phyloP scores from a whole-genome alignment of 2,113 vertebrate species.

The Proterorhinus semilunaris region DNA sequence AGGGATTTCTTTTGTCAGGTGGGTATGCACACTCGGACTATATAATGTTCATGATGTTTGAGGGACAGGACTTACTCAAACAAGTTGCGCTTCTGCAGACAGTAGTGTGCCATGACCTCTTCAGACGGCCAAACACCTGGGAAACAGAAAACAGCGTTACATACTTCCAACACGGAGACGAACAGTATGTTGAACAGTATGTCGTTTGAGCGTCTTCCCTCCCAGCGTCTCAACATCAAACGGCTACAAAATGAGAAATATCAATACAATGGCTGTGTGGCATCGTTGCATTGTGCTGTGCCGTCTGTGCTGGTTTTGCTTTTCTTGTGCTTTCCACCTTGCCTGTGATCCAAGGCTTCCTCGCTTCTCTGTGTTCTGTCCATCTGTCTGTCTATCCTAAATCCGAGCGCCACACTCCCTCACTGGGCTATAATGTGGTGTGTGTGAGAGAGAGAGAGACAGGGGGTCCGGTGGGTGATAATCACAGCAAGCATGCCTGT shows the following conservation, averaged over 20 bases:
- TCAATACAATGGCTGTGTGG: slow-evolving; percentile 38
- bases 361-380: slow-evolving; percentile 44
- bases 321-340: slow-evolving; percentile 64
- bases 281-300: slow-evolving; percentile 55
- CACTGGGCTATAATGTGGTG: slow-evolving; percentile 50
- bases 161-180: slow-evolving; percentile 11
- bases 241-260: slow-evolving; percentile 24
- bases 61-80: slow-evolving; percentile 84
- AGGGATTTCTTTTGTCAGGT: too few species aligned
- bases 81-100: slow-evolving; percentile 85
- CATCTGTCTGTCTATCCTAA: slow-evolving; percentile 59
- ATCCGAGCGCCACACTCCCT: slow-evolving; percentile 65
- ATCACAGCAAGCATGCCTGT: slow-evolving; percentile 85
- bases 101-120: slow-evolving; percentile 96
- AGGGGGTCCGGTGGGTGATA: slow-evolving; percentile 78
- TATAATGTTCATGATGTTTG: neutral
- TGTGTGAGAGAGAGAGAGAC: slow-evolving; percentile 53
- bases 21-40: too few species aligned
- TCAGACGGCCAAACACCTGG: slow-evolving; percentile 96
- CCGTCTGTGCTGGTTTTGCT: slow-evolving; percentile 58
- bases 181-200: slow-evolving; percentile 11
- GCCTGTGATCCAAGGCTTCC: slow-evolving; percentile 70
- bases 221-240: slow-evolving; percentile 37
- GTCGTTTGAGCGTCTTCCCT: slow-evolving; percentile 25
- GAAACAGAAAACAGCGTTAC: slow-evolving; percentile 18